Evolutionary conservation across 2,888 invertebrate species (phyloP), one percentile per base, ranked within the genome.

Genomic region (Drosophila multiciliata): DNA sequence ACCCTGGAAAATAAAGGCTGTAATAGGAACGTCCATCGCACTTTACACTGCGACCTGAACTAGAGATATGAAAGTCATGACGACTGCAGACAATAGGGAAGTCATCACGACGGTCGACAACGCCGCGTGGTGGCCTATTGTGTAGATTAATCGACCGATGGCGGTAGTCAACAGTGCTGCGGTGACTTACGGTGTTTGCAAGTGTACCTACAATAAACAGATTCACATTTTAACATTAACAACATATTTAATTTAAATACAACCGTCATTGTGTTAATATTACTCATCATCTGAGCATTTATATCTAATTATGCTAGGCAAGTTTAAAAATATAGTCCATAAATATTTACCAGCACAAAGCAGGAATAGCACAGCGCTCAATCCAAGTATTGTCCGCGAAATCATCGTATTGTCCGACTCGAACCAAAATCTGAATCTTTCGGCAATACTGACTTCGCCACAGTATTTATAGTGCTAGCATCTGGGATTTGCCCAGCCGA

Each of bases 401-500:
- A 54, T 49, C 78, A 78, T 78, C 11, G 49, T 79, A 54, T 32
- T 58, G 12, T 35, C 49, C 2, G 36, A 20, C 52, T 55, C 23
- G 23, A 53, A 45, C 17, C 23, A 29, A 65, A 75, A 67, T 45
- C 26, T 26, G 5, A 26, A 26, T 26, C 45, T 78, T 72, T 3
- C 0, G 69, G 63, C 12, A 3, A 15, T 8, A 17, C 42, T 9
- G 11, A n/a, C 7, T 35, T 38, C 12, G 7, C 15, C 20, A 45
- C 23, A 36, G 61, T 67, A 79, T 78, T 66, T 78, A 78, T 78
- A 78, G 38, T 26, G 12, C 42, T 35, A 53, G 50, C 89, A 78
- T 7, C 95, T 92, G 0, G 95, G 95, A 80, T 95, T 95, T 93
- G 76, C 94, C 94, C 36, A 95, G 35, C 48, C 66, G 55, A 58